phyloP scores from a whole-genome alignment of 2,113 vertebrate genomes.

The Polyodon spathula region DNA sequence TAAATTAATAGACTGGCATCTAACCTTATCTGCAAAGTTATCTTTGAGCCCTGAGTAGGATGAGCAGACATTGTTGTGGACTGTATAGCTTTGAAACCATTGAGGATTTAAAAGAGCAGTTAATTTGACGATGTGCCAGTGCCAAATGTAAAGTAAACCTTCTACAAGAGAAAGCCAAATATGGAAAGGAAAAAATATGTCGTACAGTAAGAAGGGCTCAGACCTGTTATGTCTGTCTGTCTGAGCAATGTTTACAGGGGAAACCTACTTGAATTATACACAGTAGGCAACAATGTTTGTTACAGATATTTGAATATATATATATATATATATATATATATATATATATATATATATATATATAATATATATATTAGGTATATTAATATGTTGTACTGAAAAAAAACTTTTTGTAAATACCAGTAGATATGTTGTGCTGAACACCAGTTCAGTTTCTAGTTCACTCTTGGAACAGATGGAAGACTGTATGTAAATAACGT shows the following conservation, averaged over 20 bases:
- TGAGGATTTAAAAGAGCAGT: conserved; percentile 1
- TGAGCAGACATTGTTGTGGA: neutral
- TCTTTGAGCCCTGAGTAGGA: neutral
- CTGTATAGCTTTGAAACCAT: neutral
- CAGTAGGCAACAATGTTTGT: conserved; percentile 37
- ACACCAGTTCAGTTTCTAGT: too few species aligned
- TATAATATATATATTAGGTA: too few species aligned
- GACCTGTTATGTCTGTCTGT: conserved; percentile 16
- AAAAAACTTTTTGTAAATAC: too few species aligned
- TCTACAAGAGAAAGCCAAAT: conserved; percentile 31
- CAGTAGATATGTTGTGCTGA: neutral
- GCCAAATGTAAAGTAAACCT: conserved; percentile 18
- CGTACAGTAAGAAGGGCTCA: conserved; percentile 24
- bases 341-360: too few species aligned
- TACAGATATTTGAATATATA: conserved; percentile 54
- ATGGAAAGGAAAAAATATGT: conserved; percentile 13
- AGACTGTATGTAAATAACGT: too few species aligned
- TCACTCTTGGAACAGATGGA: too few species aligned
- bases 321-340: too few species aligned
- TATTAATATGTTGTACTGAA: too few species aligned
- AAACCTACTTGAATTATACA: conserved; percentile 45
- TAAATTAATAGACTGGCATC: too few species aligned
- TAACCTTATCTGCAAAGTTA: neutral
- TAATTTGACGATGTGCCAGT: conserved; percentile 11
- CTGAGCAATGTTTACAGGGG: conserved; percentile 17